A percentile compares a stretch with the other conserved stretches of the same genome.
phyloP scores from a whole-genome alignment of 2,113 vertebrate species.

The Acanthisitta chloris region DNA sequence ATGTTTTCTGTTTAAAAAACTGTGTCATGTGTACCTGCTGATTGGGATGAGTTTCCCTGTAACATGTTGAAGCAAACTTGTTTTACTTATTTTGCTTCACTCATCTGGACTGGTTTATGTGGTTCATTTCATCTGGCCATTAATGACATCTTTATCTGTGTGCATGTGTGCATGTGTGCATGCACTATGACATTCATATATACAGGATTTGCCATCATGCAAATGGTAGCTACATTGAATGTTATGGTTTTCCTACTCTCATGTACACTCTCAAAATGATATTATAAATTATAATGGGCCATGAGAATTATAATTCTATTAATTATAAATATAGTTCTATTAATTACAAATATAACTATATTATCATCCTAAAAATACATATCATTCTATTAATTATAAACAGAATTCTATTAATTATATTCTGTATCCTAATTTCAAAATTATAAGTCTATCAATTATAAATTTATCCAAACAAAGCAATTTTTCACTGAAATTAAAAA shows the following conservation, averaged over 20 bases:
- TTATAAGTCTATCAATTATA: too few relatives aligned
- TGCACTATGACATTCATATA: fast-evolving
- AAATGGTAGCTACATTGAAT: neutral
- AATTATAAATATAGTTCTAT: neutral
- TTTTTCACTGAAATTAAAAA: neutral
- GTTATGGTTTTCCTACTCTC: neutral
- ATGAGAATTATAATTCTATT: neutral
- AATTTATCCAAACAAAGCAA: neutral
- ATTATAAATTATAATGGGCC: neutral
- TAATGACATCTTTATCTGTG: neutral
- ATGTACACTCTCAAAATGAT: neutral
- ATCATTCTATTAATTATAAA: too few relatives aligned
- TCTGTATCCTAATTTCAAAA: too few relatives aligned
- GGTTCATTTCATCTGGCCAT: neutral
- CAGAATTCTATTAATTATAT: too few relatives aligned
- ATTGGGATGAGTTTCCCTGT: neutral
- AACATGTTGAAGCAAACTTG: neutral
- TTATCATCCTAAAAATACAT: too few relatives aligned
- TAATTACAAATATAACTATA: too few relatives aligned
- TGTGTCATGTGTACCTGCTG: neutral
- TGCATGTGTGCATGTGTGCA: fast-evolving
- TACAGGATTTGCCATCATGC: neutral
- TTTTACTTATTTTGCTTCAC: neutral
- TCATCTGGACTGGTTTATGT: neutral
- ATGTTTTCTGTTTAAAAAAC: neutral